Conservation (phyloP, 2,797 vertebrate species). For the Poecilia wingei region DNA sequence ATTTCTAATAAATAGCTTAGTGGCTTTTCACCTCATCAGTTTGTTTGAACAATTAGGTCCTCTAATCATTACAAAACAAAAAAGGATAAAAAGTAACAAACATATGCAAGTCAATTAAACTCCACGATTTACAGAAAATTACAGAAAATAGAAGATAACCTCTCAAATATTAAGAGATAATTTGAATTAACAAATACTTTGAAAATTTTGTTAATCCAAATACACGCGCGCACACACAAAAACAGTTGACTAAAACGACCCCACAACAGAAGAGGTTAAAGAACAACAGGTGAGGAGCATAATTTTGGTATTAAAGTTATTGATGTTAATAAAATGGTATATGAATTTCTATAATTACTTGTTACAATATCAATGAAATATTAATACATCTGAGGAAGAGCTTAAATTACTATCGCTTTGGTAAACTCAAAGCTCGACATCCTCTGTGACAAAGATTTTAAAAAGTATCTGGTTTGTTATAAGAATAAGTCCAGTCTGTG, state of each 20-base stretch:
- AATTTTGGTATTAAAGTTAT: background rate
- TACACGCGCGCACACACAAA: background rate
- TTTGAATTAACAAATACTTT: background rate
- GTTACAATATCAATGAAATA: background rate
- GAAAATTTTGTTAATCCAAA: too few relatives aligned
- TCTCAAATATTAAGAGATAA: background rate
- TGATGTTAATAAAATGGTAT: background rate
- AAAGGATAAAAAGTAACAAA: background rate
- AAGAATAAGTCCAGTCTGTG: background rate
- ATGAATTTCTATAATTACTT: background rate
- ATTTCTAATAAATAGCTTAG: background rate
- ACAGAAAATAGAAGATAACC: background rate
- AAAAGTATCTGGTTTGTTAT: background rate
- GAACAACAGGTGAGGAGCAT: background rate
- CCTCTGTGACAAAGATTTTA: background rate
- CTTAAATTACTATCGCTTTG: background rate
- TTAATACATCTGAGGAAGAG: background rate
- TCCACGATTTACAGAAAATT: background rate
- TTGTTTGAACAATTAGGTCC: background rate
- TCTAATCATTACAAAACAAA: background rate
- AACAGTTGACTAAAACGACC: background rate
- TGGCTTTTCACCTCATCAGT: background rate
- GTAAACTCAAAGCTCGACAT: background rate
- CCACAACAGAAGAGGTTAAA: background rate
- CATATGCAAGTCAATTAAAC: background rate